Evolutionary conservation across 1,140 invertebrate genomes (phyloP).

Genomic region (Subanguina moxae): DNA sequence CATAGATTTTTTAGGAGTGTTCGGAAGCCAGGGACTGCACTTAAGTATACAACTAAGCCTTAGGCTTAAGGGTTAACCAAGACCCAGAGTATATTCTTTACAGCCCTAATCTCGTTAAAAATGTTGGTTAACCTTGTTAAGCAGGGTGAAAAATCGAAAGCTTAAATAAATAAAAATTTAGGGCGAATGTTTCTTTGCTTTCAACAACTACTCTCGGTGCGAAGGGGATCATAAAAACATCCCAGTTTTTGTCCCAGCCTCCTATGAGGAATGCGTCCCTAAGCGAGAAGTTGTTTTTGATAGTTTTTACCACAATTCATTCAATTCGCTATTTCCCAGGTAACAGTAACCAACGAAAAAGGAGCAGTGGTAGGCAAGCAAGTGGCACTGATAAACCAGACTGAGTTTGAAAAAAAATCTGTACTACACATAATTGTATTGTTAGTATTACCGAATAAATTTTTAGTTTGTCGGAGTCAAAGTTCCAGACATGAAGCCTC

Average conservation of each 20-base stretch:
- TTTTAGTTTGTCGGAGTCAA: too few species aligned
- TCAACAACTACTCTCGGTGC: background rate
- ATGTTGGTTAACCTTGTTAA: too few species aligned
- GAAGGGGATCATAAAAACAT: background rate
- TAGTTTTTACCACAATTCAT: background rate
- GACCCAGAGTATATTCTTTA: too few species aligned
- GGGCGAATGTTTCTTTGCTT: background rate
- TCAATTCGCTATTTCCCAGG: background rate
- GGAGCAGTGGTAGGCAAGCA: background rate
- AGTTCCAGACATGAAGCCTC: too few species aligned
- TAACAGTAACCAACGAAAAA: background rate
- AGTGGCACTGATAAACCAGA: background rate
- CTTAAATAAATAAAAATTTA: too few species aligned
- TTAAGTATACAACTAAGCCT: too few species aligned
- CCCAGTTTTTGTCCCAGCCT: background rate
- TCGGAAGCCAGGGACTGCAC: too few species aligned
- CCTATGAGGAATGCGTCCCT: background rate
- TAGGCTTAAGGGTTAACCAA: too few species aligned
- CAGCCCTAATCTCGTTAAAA: too few species aligned
- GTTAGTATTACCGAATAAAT: too few species aligned
- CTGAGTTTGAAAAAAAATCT: background rate
- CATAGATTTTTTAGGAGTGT: too few species aligned
- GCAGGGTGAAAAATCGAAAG: too few species aligned
- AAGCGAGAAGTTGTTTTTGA: background rate
- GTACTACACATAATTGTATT: background rate